Evolutionary conservation across 2,113 vertebrate species (phyloP), one percentile per base, ranked within the genome.

Genomic region (Pseudolaguvia tuberculata): DNA sequence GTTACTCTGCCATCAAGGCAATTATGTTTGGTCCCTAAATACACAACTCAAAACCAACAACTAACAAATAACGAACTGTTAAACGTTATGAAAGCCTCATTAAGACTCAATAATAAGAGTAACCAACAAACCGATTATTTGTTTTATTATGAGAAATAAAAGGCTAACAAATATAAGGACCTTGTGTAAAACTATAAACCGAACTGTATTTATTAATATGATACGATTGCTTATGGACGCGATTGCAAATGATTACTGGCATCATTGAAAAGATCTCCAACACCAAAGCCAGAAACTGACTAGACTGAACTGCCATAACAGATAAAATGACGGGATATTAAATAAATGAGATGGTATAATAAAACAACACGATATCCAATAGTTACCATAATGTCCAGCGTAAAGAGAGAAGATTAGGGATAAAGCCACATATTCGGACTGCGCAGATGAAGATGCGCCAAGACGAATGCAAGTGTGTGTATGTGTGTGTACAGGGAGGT

Each of bases 281-380:
- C n/a, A 55, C 31, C 1, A 2, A 42, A 27, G 45, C 10, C 55
- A 23, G 1, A 66, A 21, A 42, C 35, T 48, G 23, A 35, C 3
- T 17, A 14, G 48, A 58, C 14, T 48, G 13, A 21, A 45, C 15
- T 42, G 17, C 1, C 4, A 20, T 29, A 29, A 72, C 1, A 59
- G 7, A 59, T n/a, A 47, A 13, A 45, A 31, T 10, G n/a, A 47
- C 15, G 10, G 11, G 8, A 65, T 45, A 63, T 47, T 42, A 42
- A 70, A 56, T 56, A 71, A 71, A 71, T 11, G 13, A 47, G 21
- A 71, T 57, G n/a, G n/a, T n/a, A n/a, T n/a, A n/a, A n/a, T n/a
- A n/a, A 14, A 35, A 39, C 15, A 58, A 56, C 23, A 23, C 39
- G 14, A 18, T 56, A 72, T 31, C 57, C 12, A 57, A 39, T 57